Evolutionary conservation across 2,888 invertebrate genomes (phyloP), one percentile per base, ranked within the genome.

Genomic region (Melieria picta): DNA sequence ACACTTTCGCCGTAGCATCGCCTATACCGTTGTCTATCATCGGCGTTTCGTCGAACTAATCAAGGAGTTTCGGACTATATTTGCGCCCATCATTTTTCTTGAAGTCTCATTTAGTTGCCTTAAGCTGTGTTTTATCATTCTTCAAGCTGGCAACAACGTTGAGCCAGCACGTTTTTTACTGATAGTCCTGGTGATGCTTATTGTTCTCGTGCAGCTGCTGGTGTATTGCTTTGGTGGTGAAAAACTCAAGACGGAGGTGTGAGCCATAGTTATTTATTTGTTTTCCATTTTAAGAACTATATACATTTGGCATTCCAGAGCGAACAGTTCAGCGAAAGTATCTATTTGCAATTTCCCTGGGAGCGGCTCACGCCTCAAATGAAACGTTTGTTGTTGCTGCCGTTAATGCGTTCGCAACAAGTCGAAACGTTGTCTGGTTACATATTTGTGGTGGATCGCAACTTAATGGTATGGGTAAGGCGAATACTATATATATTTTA

Each of bases 161-260:
- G 30, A 30, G 30, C 30, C 30, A 3, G 30, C 3, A 30, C 30
- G 30, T 30, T 30, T 30, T 30, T 30, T 30, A 1, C 30, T 30
- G 30, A 30, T 30, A 30, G 30, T 3, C 30, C 30, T 30, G 4
- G 42, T 62, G 52, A 55, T 62, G 30, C 30, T 30, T 30, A 2
- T 30, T 30, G 7, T 45, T 61, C 30, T 68, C 0, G 50, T 55
- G 5, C 68, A 62, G 16, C 10, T 68, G 9, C 45, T 61, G 4
- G 61, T 68, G 43, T 68, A 68, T 52, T 68, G 68, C 16, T 68
- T 68, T 55, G 52, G 68, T 55, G 68, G 68, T 7, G 68, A 52
- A 43, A 68, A 55, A 62, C 42, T 68, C 1, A 50, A 62, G 61
- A 52, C 45, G 30, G 62, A 30, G 45, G 68, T 68, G 62, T 50